phyloP scores from a whole-genome alignment of 2,797 vertebrate species.

The Poeciliopsis gracilis region DNA sequence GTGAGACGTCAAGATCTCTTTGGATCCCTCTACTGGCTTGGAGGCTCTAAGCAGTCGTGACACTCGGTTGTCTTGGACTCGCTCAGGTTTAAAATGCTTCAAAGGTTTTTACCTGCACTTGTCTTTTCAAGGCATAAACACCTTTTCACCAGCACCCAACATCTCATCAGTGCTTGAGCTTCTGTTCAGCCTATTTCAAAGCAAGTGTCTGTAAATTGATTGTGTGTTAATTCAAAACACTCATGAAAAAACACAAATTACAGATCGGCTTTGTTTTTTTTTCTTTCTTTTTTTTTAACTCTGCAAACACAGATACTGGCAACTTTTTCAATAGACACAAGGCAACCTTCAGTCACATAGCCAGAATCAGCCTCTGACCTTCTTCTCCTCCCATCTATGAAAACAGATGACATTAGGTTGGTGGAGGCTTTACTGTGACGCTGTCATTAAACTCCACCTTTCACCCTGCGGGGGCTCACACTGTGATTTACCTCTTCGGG shows the following conservation, averaged over 20 bases:
- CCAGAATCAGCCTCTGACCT: slow-evolving; percentile 13
- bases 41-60: not conserved
- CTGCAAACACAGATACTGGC: not conserved
- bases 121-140: not conserved
- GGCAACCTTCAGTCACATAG: not conserved
- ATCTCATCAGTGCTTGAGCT: not conserved
- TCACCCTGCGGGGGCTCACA: slow-evolving; percentile 42
- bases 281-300: not conserved
- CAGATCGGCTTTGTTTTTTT: not conserved
- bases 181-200: not conserved
- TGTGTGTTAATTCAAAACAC: not conserved
- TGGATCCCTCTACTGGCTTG: not conserved
- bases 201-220: not conserved
- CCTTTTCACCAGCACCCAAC: not conserved
- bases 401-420: slow-evolving; percentile 22
- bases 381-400: not conserved
- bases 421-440: slow-evolving; percentile 20
- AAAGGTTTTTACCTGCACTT: not conserved
- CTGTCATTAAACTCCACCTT: slow-evolving; percentile 38
- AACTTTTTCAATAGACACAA: not conserved
- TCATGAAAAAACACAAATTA: not conserved
- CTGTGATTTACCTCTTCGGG: slow-evolving; percentile 47
- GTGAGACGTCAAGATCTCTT: not conserved
- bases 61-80: not conserved
- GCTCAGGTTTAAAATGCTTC: not conserved